Evolutionary conservation across 2,888 invertebrate genomes (phyloP).

Genomic region (Myopa testacea): DNA sequence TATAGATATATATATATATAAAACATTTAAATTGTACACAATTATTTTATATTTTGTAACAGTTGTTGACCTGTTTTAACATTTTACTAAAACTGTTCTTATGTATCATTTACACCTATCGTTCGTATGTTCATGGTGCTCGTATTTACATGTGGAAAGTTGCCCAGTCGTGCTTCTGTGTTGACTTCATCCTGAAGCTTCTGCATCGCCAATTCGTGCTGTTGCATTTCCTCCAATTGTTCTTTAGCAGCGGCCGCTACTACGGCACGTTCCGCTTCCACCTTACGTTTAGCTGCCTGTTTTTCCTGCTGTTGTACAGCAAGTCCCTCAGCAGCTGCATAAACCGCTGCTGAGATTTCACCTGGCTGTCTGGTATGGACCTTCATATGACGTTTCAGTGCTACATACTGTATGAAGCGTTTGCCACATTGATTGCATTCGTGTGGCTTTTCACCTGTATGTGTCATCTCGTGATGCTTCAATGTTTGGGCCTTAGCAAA

Average conservation of each 20-base stretch:
- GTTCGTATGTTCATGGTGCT: conserved; percentile 41
- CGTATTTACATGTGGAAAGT: conserved; percentile 41
- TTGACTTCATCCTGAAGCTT: conserved; percentile 44
- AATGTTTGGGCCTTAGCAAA: conserved; percentile 66
- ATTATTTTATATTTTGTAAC: not conserved
- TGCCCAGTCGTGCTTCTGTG: conserved; percentile 23
- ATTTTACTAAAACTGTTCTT: not conserved
- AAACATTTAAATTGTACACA: not conserved
- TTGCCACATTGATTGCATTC: conserved; percentile 62
- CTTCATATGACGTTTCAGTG: conserved; percentile 63
- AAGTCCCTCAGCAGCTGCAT: conserved; percentile 60
- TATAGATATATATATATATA: not conserved
- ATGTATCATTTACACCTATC: conserved; percentile 38
- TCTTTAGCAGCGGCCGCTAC: conserved; percentile 62
- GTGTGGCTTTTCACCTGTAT: conserved; percentile 66
- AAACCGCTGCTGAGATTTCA: conserved; percentile 51
- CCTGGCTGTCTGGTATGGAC: conserved; percentile 59
- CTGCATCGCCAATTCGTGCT: conserved; percentile 51
- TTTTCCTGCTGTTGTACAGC: conserved; percentile 61
- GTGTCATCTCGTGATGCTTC: conserved; percentile 67
- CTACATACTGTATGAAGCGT: conserved; percentile 64
- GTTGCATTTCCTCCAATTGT: conserved; percentile 57
- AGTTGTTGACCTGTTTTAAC: not conserved
- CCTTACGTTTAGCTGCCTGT: conserved; percentile 58
- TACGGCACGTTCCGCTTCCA: conserved; percentile 57